Base-by-base conservation (phyloP, 2,888 invertebrate genomes). In the Drosophila hawaiiensis region DNA sequence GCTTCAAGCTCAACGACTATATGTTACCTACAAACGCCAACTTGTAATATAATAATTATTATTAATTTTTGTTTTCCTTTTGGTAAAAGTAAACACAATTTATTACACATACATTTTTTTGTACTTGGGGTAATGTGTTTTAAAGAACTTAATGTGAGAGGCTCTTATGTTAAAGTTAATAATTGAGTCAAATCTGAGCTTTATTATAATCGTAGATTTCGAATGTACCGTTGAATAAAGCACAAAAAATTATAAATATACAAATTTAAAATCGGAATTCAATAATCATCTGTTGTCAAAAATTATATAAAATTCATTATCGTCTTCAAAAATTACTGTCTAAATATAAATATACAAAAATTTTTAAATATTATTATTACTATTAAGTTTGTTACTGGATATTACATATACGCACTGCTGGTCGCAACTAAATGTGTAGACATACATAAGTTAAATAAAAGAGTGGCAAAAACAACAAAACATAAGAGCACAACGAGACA, bases 341-440 rank as follows among this genome's bases (percentile, higher is more conserved):
- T n/a, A n/a, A 41, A 5, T 41, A 14, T n/a, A n/a, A 16, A 37
- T 6, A 16, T 33, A 10, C 10, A n/a, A 2, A 6, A 41, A 14
- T 31, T 10, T 22, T n/a, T 59, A n/a, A 37, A 61, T 56, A 41
- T 37, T 22, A n/a, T n/a, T n/a, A n/a, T n/a, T n/a, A n/a, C n/a
- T n/a, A 9, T 37, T 14, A 29, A 16, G 4, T 39, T 29, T 14
- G n/a, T 16, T 19, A n/a, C 5, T 10, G 9, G 25, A 56, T 41
- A 66, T 71, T 28, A 62, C 80, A 37, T 81, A 76, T 61, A 59
- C 56, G 78, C 65, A 65, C 19, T 41, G 65, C 53, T 29, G 56
- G 9, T 56, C n/a, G n/a, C 43, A 25, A 16, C 31, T 10, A 22
- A 43, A 52, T 60, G n/a, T 58, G 68, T 58, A 73, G 61, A 60